Evolutionary conservation across 2,888 invertebrate species (phyloP), one percentile per base, ranked within the genome.

Genomic region (Choreutis nemorana): DNA sequence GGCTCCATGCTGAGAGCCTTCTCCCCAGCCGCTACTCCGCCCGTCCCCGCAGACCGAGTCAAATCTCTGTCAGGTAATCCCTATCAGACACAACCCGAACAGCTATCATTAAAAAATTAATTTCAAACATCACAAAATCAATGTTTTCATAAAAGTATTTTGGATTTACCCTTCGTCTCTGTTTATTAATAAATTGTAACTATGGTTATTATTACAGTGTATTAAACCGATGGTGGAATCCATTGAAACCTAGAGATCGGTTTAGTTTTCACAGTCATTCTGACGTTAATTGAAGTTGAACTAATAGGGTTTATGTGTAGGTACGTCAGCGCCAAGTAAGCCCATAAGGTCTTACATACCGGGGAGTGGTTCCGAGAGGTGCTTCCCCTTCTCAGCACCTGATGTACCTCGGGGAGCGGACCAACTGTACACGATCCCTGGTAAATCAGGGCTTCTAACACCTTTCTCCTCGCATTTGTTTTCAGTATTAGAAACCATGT

Each of bases 1-100:
- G 83, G 83, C 1, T 79, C 85, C 3, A 70, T 86, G 36, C 63
- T 88, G 25, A 71, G 89, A 28, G 84, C 87, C 1, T 89, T 87
- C 54, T 87, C 89, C 8, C 87, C 89, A 6, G 79, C 73, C 1
- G 66, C 67, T 0, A n/a, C n/a, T n/a, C 71, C 80, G 0, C 81
- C 82, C 2, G 67, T 84, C 6, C 83, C 85, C 1, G 80, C 83
- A 2, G 85, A 85, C 42, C 72, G 85, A 12, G 65, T 80, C 28
- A 83, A 84, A 50, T 49, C 73, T 2, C 53, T 83, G 11, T 77
- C 83, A 1, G 55, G 56, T 14, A n/a, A n/a, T n/a, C n/a, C n/a
- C n/a, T n/a, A n/a, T n/a, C n/a, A n/a, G n/a, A n/a, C n/a, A n/a
- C n/a, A n/a, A n/a, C n/a, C n/a, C n/a, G n/a, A n/a, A n/a, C n/a